Base-by-base conservation (phyloP, 1,140 invertebrate genomes). In the Drosophila lini region DNA sequence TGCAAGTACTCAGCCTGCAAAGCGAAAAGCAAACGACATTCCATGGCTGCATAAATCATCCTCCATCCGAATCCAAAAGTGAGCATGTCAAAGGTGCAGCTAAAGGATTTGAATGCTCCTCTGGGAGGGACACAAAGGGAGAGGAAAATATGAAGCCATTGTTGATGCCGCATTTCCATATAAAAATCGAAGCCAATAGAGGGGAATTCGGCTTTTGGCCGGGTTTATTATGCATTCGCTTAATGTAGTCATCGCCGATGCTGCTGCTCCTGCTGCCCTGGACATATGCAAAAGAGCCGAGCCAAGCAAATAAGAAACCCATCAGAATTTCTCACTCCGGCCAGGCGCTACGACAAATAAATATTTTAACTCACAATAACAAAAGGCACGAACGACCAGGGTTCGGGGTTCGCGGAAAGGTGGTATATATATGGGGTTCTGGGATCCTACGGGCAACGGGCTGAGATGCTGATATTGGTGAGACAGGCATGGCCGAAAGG, bases 301-400 rank as follows among this genome's bases (percentile, higher is more conserved):
- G 61, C 74, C 69, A 75, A 84, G 85, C 84, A 89, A 89, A 89
- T 89, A 89, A 89, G 84, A 89, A 89, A 89, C 84, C 84, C 84
- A 89, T 89, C 84, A 89, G 84, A 89, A 89, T 89, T 89, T 89
- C 84, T 89, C 84, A 89, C 84, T 89, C 84, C 80, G 85, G 40
- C 65, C 78, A 89, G 84, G 84, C 84, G 84, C 84, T 89, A 84
- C 84, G 84, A 89, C 84, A 89, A 89, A 89, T 89, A 89, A 89
- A 89, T 89, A 89, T 89, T 89, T 86, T 89, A 89, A 75, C 84
- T 89, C 84, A 89, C 84, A 89, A 81, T 84, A 89, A 89, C 84
- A 84, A 88, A 85, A 76, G 76, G 77, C 75, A 78, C 40, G 75
- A 71, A 78, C 40, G 75, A 64, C 61, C 44, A 59, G 16, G 58